A percentile compares a stretch with the other conserved stretches of the same genome.
Evolutionary conservation across 2,888 invertebrate species (phyloP).

Genomic region (Nemoura dubitans): DNA sequence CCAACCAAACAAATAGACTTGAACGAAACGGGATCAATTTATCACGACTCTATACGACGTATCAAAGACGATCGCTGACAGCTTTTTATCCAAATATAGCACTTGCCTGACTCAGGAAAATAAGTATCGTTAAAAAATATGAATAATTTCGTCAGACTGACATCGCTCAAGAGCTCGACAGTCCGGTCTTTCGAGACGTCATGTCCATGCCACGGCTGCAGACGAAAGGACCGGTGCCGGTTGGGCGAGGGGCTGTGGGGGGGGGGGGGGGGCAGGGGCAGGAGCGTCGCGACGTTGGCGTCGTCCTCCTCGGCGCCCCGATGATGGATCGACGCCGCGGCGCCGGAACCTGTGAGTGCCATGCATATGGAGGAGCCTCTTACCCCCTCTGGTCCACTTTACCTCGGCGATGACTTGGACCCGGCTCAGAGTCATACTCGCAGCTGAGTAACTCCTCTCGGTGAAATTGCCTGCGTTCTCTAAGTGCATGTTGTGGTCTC

Average conservation of each 20-base stretch:
- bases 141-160: slow-evolving; percentile 18
- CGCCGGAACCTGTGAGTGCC: slow-evolving; percentile 38
- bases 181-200: not conserved
- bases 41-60: not conserved
- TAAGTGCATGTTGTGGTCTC: not conserved
- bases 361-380: slow-evolving; percentile 47
- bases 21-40: not conserved
- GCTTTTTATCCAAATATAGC: slow-evolving; percentile 14
- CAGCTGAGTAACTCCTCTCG: not conserved
- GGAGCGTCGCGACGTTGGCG: slow-evolving; percentile 8
- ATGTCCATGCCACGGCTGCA: not conserved
- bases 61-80: slow-evolving; percentile 7
- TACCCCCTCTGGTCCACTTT: slow-evolving; percentile 17
- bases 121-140: slow-evolving; percentile 19
- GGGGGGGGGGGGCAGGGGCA: not conserved
- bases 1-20: not conserved
- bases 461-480: not conserved
- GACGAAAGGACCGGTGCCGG: not conserved
- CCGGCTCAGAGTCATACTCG: not conserved
- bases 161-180: slow-evolving; percentile 36
- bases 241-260: too few species aligned
- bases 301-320: not conserved
- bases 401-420: slow-evolving; percentile 16
- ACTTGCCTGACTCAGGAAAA: slow-evolving; percentile 2
- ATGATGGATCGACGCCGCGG: slow-evolving; percentile 44